These are phyloP conservation scores for Nibea albiflora DNA, from an alignment of 2,113 vertebrate genomes.

Conservation along the genomic window DNA sequence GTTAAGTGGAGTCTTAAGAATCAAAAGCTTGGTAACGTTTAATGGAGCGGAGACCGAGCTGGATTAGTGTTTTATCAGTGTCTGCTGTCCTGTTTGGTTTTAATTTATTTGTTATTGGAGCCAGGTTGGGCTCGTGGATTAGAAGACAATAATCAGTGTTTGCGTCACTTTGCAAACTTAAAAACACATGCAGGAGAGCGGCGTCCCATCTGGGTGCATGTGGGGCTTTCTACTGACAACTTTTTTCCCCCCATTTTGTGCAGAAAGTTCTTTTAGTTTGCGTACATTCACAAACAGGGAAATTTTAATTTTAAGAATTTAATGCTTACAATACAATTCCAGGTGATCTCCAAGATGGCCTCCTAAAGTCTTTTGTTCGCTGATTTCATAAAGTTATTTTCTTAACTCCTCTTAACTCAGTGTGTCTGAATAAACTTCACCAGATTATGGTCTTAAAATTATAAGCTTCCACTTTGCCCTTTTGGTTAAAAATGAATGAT, in stretches of 20 bases:
- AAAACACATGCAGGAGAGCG: conserved; percentile 10
- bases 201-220: neutral
- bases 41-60: conserved; percentile 23
- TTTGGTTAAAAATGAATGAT: conserved; percentile 29
- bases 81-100: conserved; percentile 38
- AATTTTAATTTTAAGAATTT: neutral
- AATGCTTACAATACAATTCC: neutral
- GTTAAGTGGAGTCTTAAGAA: conserved; percentile 26
- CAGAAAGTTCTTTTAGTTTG: neutral
- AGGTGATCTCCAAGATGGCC: neutral
- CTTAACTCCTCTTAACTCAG: neutral
- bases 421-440: conserved; percentile 1
- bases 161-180: conserved; percentile 1
- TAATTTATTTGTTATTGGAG: conserved; percentile 32
- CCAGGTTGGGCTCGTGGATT: conserved; percentile 16
- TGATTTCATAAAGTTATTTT: neutral
- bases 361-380: neutral
- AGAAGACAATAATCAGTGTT: conserved; percentile 30
- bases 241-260: neutral
- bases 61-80: conserved; percentile 27
- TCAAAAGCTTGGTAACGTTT: conserved; percentile 16
- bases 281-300: neutral
- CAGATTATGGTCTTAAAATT: conserved; percentile 35
- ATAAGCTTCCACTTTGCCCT: conserved; percentile 20
- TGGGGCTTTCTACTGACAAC: neutral